Conservation (phyloP, 1,140 invertebrate species). For the Himalopsyche phryganea region DNA sequence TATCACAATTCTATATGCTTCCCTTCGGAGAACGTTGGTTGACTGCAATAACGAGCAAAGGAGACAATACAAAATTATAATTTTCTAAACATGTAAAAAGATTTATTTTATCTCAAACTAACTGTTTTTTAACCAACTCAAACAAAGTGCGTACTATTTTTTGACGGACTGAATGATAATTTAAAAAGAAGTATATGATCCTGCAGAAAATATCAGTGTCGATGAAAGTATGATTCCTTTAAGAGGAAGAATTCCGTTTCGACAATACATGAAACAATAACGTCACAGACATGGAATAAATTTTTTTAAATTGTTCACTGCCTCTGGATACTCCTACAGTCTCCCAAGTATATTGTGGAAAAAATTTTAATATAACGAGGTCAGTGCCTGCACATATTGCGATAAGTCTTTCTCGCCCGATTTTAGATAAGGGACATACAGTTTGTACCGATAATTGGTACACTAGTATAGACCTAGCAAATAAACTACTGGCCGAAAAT, state of each 20-base stretch:
- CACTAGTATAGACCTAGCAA: slow-evolving; percentile 43
- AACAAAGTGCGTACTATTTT: too few relatives aligned
- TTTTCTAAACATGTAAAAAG: too few relatives aligned
- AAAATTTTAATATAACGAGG: slow-evolving; percentile 25
- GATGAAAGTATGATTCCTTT: slow-evolving; percentile 41
- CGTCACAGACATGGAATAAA: slow-evolving; percentile 39
- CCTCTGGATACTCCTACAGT: slow-evolving; percentile 37
- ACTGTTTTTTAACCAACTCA: too few relatives aligned
- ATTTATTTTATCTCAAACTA: too few relatives aligned
- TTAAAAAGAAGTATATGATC: too few relatives aligned
- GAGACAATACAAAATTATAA: too few relatives aligned
- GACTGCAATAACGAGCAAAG: too few relatives aligned
- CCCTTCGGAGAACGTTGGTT: too few relatives aligned
- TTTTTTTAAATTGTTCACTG: slow-evolving; percentile 39
- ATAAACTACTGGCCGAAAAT: slow-evolving; percentile 41
- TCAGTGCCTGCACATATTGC: slow-evolving; percentile 29
- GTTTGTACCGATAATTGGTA: slow-evolving; percentile 40
- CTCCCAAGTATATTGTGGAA: slow-evolving; percentile 38
- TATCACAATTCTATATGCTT: too few relatives aligned
- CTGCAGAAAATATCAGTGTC: slow-evolving; percentile 32
- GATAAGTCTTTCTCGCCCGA: slow-evolving; percentile 15
- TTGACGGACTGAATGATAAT: too few relatives aligned
- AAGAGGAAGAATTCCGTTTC: slow-evolving; percentile 35
- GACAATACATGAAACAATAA: slow-evolving; percentile 38
- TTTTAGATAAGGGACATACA: slow-evolving; percentile 36